Conservation (phyloP, 2,797 vertebrate genomes). For the Astyanax mexicanus region DNA sequence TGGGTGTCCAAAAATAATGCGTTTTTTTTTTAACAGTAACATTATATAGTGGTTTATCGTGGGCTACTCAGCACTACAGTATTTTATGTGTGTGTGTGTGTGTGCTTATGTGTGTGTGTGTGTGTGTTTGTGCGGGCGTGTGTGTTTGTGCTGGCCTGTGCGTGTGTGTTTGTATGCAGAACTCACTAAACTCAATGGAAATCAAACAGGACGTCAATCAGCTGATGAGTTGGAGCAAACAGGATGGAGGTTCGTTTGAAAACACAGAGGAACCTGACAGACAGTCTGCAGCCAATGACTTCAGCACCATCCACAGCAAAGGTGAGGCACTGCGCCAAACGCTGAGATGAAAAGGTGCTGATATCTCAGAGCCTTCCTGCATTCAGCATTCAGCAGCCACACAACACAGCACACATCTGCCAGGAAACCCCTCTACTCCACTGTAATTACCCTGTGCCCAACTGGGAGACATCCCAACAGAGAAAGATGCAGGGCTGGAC, state of each 20-base stretch:
- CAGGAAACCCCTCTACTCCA: background rate
- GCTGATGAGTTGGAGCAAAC: slow-evolving; percentile 31
- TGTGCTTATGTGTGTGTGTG: too few relatives aligned
- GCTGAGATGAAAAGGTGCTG: slow-evolving; percentile 20
- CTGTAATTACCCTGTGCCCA: background rate
- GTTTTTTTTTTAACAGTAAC: too few relatives aligned
- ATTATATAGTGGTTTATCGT: too few relatives aligned
- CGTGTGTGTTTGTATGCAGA: slow-evolving; percentile 25
- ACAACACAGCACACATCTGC: background rate
- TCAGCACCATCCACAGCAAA: slow-evolving; percentile 73
- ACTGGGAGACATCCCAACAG: background rate
- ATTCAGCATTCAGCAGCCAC: background rate
- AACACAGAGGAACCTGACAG: slow-evolving; percentile 27
- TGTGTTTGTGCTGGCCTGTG: too few relatives aligned
- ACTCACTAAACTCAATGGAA: slow-evolving; percentile 42
- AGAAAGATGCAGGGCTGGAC: background rate
- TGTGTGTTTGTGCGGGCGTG: too few relatives aligned
- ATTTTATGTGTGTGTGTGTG: too few relatives aligned
- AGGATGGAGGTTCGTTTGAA: slow-evolving; percentile 24
- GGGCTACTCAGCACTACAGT: too few relatives aligned
- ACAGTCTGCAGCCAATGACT: slow-evolving; percentile 49
- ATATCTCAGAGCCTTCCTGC: background rate
- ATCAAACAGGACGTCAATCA: slow-evolving; percentile 24
- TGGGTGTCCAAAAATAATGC: too few relatives aligned
- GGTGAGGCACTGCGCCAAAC: slow-evolving; percentile 55